phyloP scores from a whole-genome alignment of 2,888 invertebrate species.

The Drosophila pseudotalamancana region DNA sequence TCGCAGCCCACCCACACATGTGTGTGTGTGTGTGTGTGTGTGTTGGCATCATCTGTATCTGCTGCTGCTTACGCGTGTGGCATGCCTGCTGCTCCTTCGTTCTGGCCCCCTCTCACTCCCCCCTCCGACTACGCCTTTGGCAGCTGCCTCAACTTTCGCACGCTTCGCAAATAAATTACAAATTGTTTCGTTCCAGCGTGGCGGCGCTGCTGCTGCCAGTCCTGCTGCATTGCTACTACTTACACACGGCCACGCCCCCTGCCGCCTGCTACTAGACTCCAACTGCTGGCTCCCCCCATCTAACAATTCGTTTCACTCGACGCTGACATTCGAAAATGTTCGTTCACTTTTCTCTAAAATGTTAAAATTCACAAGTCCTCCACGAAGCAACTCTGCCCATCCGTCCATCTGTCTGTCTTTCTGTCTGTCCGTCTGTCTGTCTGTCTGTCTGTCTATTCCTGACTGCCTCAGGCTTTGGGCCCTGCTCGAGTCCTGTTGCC shows the following conservation, averaged over 20 bases:
- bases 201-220: slow-evolving; percentile 14
- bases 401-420: not conserved
- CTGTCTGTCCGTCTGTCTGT: slow-evolving; percentile 33
- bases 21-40: slow-evolving; percentile 19
- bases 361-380: slow-evolving; percentile 78
- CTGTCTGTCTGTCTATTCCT: slow-evolving; percentile 30
- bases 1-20: not conserved
- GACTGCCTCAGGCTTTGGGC: slow-evolving; percentile 26
- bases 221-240: slow-evolving; percentile 51
- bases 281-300: slow-evolving; percentile 13
- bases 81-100: slow-evolving; percentile 23
- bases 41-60: slow-evolving; percentile 37
- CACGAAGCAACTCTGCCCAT: slow-evolving; percentile 30
- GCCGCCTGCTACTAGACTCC: not conserved
- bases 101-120: slow-evolving; percentile 12
- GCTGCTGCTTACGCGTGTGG: slow-evolving; percentile 43
- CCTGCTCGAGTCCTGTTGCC: slow-evolving; percentile 18
- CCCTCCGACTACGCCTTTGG: slow-evolving; percentile 75
- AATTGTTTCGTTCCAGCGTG: slow-evolving; percentile 81
- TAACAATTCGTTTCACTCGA: slow-evolving; percentile 74
- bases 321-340: slow-evolving; percentile 69
- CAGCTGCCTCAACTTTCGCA: slow-evolving; percentile 76
- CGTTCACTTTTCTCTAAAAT: slow-evolving; percentile 79
- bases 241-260: slow-evolving; percentile 39
- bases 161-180: slow-evolving; percentile 82